Percentiles rank a stretch among this genome's conserved stretches.
Conservation (phyloP, 2,113 vertebrate species). For the Peromyscus maniculatus region DNA sequence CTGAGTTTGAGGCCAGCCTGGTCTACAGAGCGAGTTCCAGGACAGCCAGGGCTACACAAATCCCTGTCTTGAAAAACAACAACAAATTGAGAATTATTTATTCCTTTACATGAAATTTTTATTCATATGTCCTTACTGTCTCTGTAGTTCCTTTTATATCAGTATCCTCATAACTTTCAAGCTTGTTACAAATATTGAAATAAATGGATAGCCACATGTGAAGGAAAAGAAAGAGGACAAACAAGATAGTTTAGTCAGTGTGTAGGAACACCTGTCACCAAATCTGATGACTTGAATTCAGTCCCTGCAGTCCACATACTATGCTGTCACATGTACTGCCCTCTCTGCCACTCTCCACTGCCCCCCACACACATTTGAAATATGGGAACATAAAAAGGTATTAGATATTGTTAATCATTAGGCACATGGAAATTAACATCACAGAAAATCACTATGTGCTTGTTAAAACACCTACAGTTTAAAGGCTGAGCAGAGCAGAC, state of each 20-base stretch:
- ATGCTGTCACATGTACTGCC: neutral
- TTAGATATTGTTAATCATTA: neutral
- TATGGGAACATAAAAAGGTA: neutral
- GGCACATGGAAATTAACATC: conserved; percentile 4
- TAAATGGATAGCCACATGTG: neutral
- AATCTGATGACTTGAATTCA: neutral
- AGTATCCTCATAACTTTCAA: neutral
- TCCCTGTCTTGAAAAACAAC: neutral
- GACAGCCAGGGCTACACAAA: neutral
- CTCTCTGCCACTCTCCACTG: neutral
- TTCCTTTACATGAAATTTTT: conserved; percentile 21
- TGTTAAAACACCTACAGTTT: conserved; percentile 26
- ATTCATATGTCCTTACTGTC: conserved; percentile 9
- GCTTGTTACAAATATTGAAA: conserved; percentile 29
- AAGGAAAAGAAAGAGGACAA: neutral
- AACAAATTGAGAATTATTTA: conserved; percentile 46
- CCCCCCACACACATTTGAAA: too few relatives aligned
- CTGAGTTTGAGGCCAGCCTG: neutral
- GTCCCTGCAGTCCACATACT: too few relatives aligned
- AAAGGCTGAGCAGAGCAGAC: neutral
- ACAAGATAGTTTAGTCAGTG: neutral
- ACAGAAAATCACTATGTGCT: neutral
- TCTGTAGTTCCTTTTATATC: neutral
- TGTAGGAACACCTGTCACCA: neutral
- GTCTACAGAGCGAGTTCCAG: neutral